Percentiles rank a stretch among this genome's conserved stretches.
Conservation (phyloP, 2,888 invertebrate genomes). For the Folsomia candida region DNA sequence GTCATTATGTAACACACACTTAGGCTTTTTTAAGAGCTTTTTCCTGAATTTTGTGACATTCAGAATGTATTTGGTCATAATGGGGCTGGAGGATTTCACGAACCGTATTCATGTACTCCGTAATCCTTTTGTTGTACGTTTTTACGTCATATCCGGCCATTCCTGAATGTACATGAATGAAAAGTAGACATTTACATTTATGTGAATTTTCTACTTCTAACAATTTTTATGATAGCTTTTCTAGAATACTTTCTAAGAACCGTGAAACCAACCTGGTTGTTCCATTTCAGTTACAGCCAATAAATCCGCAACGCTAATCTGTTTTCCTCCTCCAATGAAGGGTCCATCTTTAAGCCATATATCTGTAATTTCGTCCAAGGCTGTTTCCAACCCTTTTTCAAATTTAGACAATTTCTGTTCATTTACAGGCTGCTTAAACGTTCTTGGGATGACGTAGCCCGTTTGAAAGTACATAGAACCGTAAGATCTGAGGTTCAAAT, state of each 20-base stretch:
- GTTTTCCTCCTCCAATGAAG: conserved; percentile 29
- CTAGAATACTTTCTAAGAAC: too few relatives aligned
- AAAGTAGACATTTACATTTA: too few relatives aligned
- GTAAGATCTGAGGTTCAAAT: conserved; percentile 62
- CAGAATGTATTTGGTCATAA: conserved; percentile 35
- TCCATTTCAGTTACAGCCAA: conserved; percentile 39
- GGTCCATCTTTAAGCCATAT: conserved; percentile 40
- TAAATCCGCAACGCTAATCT: conserved; percentile 39
- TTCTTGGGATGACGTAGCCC: conserved; percentile 60
- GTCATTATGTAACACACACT: too few relatives aligned
- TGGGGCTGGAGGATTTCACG: conserved; percentile 28
- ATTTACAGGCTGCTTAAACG: conserved; percentile 54
- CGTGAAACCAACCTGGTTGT: conserved; percentile 42
- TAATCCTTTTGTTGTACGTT: conserved; percentile 24
- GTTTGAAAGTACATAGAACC: conserved; percentile 63
- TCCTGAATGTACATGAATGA: conserved; percentile 20
- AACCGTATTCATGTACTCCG: conserved; percentile 35
- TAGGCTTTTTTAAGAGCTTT: too few relatives aligned
- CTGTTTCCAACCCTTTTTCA: conserved; percentile 15
- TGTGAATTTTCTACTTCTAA: too few relatives aligned
- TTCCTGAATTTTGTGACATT: conserved; percentile 8
- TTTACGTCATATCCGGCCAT: conserved; percentile 35
- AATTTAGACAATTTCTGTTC: conserved; percentile 24
- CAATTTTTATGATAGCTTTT: too few relatives aligned
- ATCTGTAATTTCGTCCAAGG: conserved; percentile 31